phyloP scores from a whole-genome alignment of 2,797 vertebrate species.

The Sebastes hopkinsi region DNA sequence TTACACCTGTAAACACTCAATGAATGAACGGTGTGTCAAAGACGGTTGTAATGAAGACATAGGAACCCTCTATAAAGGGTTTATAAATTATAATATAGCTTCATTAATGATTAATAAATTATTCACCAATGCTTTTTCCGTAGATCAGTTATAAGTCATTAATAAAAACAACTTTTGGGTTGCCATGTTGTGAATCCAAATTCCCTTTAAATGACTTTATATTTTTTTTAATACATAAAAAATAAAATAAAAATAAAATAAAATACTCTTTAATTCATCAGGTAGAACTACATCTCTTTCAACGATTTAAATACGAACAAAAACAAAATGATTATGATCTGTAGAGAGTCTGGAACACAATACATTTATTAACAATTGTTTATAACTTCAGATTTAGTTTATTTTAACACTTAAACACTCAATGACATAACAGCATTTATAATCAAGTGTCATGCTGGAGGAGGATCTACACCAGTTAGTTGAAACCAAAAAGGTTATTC shows the following conservation, averaged over 20 bases:
- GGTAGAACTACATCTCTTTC: background rate
- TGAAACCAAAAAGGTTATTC: background rate
- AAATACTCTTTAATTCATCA: background rate
- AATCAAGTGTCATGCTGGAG: background rate
- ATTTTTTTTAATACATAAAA: background rate
- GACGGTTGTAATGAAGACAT: background rate
- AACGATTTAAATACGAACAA: background rate
- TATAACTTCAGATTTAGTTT: background rate
- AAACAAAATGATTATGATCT: background rate
- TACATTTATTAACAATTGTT: background rate
- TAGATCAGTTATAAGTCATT: background rate
- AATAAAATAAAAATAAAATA: too few species aligned
- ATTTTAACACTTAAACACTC: background rate
- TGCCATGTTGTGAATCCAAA: background rate
- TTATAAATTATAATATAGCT: background rate
- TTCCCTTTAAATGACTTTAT: background rate
- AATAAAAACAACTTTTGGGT: background rate
- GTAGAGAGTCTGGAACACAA: background rate
- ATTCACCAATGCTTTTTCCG: background rate
- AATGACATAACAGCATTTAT: background rate
- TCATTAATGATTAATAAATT: background rate
- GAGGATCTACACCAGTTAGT: background rate
- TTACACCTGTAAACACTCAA: background rate
- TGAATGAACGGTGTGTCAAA: background rate
- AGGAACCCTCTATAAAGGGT: background rate